Conservation (phyloP, 2,797 vertebrate species). For the Linurgus olivaceus region DNA sequence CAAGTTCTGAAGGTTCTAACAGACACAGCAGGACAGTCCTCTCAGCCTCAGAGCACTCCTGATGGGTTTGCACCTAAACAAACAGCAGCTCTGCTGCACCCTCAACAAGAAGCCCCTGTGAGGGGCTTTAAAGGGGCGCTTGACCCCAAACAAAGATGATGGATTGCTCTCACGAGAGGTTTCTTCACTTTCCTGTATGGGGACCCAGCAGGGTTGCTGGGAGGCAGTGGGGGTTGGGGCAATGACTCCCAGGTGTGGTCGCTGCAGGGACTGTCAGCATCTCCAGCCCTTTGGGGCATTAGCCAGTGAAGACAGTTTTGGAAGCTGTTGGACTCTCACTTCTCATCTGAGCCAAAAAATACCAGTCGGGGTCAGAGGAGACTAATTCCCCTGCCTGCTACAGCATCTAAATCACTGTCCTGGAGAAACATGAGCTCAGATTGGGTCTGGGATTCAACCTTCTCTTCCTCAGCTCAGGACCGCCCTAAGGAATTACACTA, state of each 20-base stretch:
- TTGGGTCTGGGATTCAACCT: background rate
- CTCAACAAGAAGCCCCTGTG: background rate
- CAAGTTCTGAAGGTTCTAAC: background rate
- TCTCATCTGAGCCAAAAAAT: background rate
- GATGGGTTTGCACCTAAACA: background rate
- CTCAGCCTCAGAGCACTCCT: background rate
- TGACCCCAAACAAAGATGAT: background rate
- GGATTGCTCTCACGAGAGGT: background rate
- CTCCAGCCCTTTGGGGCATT: background rate
- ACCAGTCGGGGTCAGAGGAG: background rate
- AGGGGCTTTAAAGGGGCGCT: background rate
- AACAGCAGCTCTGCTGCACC: background rate
- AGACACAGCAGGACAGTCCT: background rate
- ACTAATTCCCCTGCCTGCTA: background rate
- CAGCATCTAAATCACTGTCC: background rate
- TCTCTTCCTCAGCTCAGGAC: background rate
- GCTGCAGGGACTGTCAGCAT: background rate
- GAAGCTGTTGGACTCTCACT: background rate
- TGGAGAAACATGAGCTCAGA: background rate
- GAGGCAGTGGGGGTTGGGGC: background rate
- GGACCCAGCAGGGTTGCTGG: background rate
- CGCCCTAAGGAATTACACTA: background rate
- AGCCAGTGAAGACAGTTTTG: background rate
- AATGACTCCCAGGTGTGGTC: rapidly evolving
- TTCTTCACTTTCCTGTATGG: background rate